A percentile compares a stretch with the other conserved stretches of the same genome.
Evolutionary conservation across 2,113 vertebrate genomes (phyloP).

Genomic region (Ammospiza caudacuta): DNA sequence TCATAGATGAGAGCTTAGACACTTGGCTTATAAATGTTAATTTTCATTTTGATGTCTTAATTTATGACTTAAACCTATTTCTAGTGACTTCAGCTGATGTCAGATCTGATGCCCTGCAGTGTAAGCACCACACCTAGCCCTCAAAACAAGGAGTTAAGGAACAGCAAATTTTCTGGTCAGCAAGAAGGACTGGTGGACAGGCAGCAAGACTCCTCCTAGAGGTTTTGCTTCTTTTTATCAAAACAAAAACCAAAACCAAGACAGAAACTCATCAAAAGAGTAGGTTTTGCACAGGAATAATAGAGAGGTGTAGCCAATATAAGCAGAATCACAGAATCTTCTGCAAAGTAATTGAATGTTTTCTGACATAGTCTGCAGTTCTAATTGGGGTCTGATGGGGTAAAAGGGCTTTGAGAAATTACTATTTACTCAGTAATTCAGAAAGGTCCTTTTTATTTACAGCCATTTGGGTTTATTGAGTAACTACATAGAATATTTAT

Average conservation of each 20-base stretch:
- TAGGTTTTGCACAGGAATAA: not conserved
- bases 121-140: not conserved
- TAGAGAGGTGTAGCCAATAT: not conserved
- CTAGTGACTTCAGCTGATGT: not conserved
- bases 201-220: not conserved
- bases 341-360: conserved; percentile 17
- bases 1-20: not conserved
- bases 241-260: not conserved
- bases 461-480: not conserved
- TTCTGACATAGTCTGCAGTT: not conserved
- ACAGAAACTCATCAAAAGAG: not conserved
- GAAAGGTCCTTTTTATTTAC: conserved; percentile 25
- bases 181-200: not conserved
- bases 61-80: not conserved
- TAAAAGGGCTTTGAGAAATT: not conserved
- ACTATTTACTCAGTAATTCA: conserved; percentile 12
- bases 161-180: not conserved
- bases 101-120: not conserved
- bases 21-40: not conserved
- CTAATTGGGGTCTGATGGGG: not conserved
- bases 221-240: not conserved
- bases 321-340: not conserved
- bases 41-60: not conserved
- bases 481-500: not conserved
- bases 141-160: not conserved